Evolutionary conservation across 2,797 vertebrate species (phyloP), one percentile per base, ranked within the genome.

Genomic region (Scleropages formosus): DNA sequence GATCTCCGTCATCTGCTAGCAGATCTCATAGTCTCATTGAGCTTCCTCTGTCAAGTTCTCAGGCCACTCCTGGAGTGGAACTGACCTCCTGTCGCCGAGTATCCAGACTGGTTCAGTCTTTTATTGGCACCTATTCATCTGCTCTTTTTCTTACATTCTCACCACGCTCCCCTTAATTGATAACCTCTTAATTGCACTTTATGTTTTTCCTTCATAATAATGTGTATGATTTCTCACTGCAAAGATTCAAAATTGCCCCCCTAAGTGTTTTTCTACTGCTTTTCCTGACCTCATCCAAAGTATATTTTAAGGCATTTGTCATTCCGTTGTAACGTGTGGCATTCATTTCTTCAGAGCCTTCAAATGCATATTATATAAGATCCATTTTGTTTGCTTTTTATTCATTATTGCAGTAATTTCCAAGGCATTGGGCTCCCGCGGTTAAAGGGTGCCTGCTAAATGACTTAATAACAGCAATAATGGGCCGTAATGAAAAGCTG

Each of bases 401-500:
- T 51, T 27, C 31, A 9, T 31, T 58, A 24, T 39, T 72, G 27
- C 31, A 24, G 4, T 39, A 72, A 39, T 58, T 24, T 69, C 20
- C 24, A 49, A 44, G 66, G 60, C 31, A 39, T 39, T 31, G 31
- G 39, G 31, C 31, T 39, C 31, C 31, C 31, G 31, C 39, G 31
- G 31, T 6, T 39, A 13, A 0, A 10, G 6, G 64, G 8, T 11
- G 11, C 0, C 53, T 58, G 22, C 31, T n/a, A 27, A 68, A 26
- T 59, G 20, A 31, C 20, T 75, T 47, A 59, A 65, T 47, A 7
- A 39, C 46, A 53, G 3, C 4, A 12, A 58, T 60, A 68, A 68
- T 68, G 18, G 59, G 46, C n/a, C 24, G 8, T 59, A 75, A 67
- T 75, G 18, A 67, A 67, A 67, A 31, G 63, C 39, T 67, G 51